A percentile compares a stretch with the other conserved stretches of the same genome.
phyloP scores from a whole-genome alignment of 2,113 vertebrate genomes.

The Drymodes brunneopygia region DNA sequence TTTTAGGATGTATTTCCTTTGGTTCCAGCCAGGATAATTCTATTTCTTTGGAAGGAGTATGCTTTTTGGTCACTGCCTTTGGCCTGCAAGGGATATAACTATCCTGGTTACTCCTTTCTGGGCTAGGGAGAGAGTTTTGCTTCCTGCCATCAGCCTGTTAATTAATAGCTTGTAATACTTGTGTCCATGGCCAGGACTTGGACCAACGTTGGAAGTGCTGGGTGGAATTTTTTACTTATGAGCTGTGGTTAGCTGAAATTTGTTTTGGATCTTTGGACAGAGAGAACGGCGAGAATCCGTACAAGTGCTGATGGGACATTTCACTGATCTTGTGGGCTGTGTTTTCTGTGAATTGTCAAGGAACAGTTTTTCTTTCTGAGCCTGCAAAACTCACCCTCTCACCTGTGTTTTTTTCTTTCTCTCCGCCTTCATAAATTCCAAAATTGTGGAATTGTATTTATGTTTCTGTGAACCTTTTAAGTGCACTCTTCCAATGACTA shows the following conservation, averaged over 20 bases:
- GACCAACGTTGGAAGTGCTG: not conserved
- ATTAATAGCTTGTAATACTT: not conserved
- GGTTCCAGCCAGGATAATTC: not conserved
- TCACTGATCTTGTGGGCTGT: not conserved
- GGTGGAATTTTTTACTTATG: not conserved
- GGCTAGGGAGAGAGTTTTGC: not conserved
- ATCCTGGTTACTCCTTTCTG: not conserved
- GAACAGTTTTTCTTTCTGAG: not conserved
- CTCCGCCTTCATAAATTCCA: not conserved
- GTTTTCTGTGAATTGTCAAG: not conserved
- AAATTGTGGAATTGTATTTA: not conserved
- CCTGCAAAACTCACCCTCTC: not conserved
- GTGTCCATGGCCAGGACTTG: not conserved
- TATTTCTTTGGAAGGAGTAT: not conserved
- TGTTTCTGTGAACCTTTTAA: not conserved
- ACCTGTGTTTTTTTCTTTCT: not conserved
- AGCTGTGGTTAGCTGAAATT: conserved; percentile 15
- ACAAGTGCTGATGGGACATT: not conserved
- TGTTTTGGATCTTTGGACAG: not conserved
- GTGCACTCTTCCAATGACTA: fast-evolving
- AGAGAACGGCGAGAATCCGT: not conserved
- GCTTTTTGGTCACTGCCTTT: not conserved
- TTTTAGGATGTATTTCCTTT: not conserved
- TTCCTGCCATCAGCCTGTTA: not conserved
- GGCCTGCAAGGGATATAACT: not conserved